These are phyloP conservation scores for Octopus sinensis DNA, from an alignment of 1,140 invertebrate species.

Conservation along the genomic window DNA sequence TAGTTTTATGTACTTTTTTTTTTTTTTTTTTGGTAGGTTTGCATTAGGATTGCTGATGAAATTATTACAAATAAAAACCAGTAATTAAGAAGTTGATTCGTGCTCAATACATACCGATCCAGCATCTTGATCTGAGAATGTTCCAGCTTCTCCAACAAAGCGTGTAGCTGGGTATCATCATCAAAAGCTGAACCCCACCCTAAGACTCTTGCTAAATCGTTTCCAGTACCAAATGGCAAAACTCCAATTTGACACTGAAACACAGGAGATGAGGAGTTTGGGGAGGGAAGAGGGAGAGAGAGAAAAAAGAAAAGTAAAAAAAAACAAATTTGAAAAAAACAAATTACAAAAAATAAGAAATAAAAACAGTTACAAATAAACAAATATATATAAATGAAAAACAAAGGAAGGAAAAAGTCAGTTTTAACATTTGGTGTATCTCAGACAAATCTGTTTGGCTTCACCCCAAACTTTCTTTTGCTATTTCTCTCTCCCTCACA, in stretches of 20 bases:
- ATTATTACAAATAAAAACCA: no score
- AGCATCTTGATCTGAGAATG: constrained; percentile 92
- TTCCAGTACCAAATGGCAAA: constrained; percentile 89
- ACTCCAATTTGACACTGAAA: constrained; percentile 62
- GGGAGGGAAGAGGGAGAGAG: background rate
- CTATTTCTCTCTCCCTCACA: no score
- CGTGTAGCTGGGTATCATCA: constrained; percentile 87
- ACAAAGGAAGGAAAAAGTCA: background rate
- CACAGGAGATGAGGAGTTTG: background rate
- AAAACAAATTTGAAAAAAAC: background rate
- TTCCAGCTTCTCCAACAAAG: constrained; percentile 88
- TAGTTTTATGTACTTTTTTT: no score
- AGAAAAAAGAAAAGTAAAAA: background rate
- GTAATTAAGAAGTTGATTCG: no score
- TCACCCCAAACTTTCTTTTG: no score
- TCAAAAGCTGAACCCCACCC: constrained; percentile 96
- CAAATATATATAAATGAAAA: background rate
- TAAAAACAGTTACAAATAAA: background rate
- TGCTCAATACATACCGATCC: constrained; percentile 67
- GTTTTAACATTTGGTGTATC: no score
- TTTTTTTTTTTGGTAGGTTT: no score
- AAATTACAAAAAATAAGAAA: background rate
- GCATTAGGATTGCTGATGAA: no score
- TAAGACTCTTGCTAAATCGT: constrained; percentile 87
- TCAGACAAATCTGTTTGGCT: no score